These are phyloP conservation scores for Eurystomus glaucurus DNA, from an alignment of 2,797 vertebrate genomes.

Conservation along the genomic window DNA sequence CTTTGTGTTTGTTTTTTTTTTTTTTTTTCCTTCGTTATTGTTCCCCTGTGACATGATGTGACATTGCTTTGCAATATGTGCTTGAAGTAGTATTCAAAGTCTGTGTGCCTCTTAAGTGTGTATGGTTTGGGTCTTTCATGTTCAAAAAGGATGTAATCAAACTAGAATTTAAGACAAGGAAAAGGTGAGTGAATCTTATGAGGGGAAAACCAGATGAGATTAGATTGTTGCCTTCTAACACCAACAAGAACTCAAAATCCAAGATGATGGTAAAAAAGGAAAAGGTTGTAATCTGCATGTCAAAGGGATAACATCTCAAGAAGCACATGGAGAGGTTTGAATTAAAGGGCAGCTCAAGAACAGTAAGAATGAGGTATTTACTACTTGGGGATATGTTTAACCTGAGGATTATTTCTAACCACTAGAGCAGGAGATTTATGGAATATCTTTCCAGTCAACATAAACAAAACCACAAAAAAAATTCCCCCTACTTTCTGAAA, in stretches of 20 bases:
- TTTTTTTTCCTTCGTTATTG: neutral
- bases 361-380: neutral
- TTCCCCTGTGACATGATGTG: neutral
- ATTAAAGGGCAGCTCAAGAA: neutral
- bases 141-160: neutral
- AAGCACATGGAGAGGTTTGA: neutral
- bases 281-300: neutral
- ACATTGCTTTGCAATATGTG: neutral
- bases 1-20: neutral
- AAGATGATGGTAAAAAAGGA: neutral
- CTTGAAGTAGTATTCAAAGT: neutral
- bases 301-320: neutral
- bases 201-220: neutral
- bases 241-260: neutral
- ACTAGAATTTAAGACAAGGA: neutral
- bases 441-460: neutral
- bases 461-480: neutral
- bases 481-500: neutral
- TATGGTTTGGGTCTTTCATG: neutral
- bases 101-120: neutral
- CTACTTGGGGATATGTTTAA: neutral
- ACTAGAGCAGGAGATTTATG: neutral
- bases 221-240: neutral
- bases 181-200: fast-evolving
- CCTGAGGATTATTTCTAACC: neutral